phyloP scores from a whole-genome alignment of 1,140 invertebrate species.

The Heliconius hewitsoni region DNA sequence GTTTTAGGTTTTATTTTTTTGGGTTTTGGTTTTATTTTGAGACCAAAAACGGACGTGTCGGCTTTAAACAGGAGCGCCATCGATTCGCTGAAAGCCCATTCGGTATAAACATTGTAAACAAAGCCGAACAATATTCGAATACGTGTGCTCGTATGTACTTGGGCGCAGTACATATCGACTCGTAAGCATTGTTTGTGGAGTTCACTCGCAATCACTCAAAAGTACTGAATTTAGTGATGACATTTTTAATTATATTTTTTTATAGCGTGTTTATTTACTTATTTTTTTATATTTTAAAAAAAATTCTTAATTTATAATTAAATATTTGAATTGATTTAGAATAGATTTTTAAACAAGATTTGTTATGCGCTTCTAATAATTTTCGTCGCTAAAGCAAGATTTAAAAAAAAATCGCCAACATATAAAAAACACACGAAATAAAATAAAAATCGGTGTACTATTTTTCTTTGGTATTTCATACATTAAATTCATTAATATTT shows the following conservation, averaged over 20 bases:
- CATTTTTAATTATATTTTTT: neutral
- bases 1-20: too few species aligned
- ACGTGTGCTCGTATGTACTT: constrained; percentile 31
- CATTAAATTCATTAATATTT: neutral
- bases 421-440: too few species aligned
- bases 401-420: too few species aligned
- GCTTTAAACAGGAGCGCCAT: constrained; percentile 47
- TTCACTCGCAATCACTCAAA: constrained; percentile 77
- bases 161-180: constrained; percentile 65
- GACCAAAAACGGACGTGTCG: constrained; percentile 39
- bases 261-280: neutral
- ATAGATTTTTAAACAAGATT: too few species aligned
- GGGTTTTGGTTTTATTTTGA: constrained; percentile 34
- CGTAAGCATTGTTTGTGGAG: constrained; percentile 68
- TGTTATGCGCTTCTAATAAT: too few species aligned
- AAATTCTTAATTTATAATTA: neutral
- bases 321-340: neutral
- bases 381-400: too few species aligned
- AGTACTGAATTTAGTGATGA: constrained; percentile 61
- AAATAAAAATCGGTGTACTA: too few species aligned
- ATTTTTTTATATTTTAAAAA: neutral
- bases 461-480: neutral
- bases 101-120: constrained; percentile 55
- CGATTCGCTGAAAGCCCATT: constrained; percentile 48
- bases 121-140: constrained; percentile 49